Evolutionary conservation across 2,797 vertebrate species (phyloP).

Genomic region (Coregonus sp.): DNA sequence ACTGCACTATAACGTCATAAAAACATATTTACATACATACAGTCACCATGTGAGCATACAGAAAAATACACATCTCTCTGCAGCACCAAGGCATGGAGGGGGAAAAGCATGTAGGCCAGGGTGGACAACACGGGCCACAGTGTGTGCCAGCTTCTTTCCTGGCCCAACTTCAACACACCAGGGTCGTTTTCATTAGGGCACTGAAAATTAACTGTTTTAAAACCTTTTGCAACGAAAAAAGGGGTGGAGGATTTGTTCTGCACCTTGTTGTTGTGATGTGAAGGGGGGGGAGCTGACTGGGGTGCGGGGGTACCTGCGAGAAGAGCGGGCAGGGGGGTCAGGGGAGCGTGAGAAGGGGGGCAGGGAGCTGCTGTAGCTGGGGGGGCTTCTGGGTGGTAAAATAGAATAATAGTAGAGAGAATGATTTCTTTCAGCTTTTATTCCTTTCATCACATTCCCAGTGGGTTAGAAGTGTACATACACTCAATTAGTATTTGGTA

Average conservation of each 20-base stretch:
- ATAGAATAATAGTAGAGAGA: too few relatives aligned
- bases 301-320: slow-evolving; percentile 77
- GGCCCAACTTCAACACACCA: too few relatives aligned
- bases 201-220: too few relatives aligned
- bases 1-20: background rate
- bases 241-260: slow-evolving; percentile 60
- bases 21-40: background rate
- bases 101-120: background rate
- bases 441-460: too few relatives aligned
- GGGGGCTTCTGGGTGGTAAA: slow-evolving; percentile 57
- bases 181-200: too few relatives aligned
- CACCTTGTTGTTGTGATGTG: slow-evolving; percentile 62
- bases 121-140: too few relatives aligned
- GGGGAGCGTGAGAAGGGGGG: slow-evolving; percentile 66
- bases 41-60: background rate
- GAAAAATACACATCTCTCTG: slow-evolving; percentile 11
- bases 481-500: too few relatives aligned
- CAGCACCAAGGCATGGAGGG: slow-evolving; percentile 16
- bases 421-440: too few relatives aligned
- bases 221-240: too few relatives aligned
- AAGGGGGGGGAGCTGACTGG: slow-evolving; percentile 72
- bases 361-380: slow-evolving; percentile 69
- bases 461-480: too few relatives aligned
- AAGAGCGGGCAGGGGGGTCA: slow-evolving; percentile 67
- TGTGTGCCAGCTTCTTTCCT: too few relatives aligned